Evolutionary conservation across 2,888 invertebrate genomes (phyloP), one percentile per base, ranked within the genome.

Genomic region (Tolmerus cingulatus): DNA sequence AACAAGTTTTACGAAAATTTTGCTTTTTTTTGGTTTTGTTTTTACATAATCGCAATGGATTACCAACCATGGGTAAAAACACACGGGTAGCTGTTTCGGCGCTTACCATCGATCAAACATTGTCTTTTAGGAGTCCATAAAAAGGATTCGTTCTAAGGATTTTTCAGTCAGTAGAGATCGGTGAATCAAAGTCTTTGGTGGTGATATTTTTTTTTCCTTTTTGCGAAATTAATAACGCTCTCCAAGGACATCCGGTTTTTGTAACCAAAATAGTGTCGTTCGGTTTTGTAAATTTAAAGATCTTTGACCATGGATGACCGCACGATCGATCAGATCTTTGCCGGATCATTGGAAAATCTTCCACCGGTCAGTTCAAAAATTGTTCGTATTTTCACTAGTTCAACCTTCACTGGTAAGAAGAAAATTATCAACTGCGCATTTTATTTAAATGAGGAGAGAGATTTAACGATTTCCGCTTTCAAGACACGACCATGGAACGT

Each of bases 321-420:
- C 88, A 97, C 97, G 0, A 96, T 98, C 46, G 98, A 98, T 92
- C 94, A 96, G 86, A 98, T 98, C 91, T 98, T 98, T 93, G 95
- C 95, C 40, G 98, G 98, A 30, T 96, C 97, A 0, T 93, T 98
- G 90, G 96, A 97, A 91, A 95, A 96, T 82, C 93, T 99, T 90
- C 99, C 99, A 0, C 97, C 98, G 0, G 98, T 99, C 89, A 98
- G 98, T 93, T 99, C 99, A 74, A 99, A 98, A 94, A 98, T 99
- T 91, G 99, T 99, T 37, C 95, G 99, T 90, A 99, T 99, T 90
- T 99, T 99, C 92, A 99, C 98, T 88, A 98, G 98, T 91, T 99
- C 99, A 0, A 99, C 99, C 0, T 99, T 99, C 91, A 99, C 99
- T 91, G 99, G 98, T 98, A 93, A 92, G 90, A 93, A 92, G 90